These are phyloP conservation scores for Sebastes iracundus DNA, from an alignment of 2,797 vertebrate species.

Conservation along the genomic window DNA sequence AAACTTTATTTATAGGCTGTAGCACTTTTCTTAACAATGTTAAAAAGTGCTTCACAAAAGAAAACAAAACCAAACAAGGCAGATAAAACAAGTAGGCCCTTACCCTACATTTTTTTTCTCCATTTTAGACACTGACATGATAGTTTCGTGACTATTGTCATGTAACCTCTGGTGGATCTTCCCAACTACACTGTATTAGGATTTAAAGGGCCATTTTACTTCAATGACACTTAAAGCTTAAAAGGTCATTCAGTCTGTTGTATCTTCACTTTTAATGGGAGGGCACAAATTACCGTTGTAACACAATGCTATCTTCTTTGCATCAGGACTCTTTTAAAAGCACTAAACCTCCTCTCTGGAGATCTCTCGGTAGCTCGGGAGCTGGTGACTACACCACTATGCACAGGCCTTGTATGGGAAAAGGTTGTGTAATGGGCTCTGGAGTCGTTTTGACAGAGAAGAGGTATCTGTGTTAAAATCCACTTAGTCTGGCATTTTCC, in stretches of 20 bases:
- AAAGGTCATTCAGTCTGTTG: constrained; percentile 20
- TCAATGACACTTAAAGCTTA: neutral
- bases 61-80: neutral
- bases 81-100: neutral
- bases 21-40: too few relatives aligned
- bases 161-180: constrained; percentile 15
- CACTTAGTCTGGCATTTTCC: neutral
- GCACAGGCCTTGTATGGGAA: constrained; percentile 48
- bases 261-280: constrained; percentile 41
- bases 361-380: neutral
- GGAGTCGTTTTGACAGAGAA: constrained; percentile 14
- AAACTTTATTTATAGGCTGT: too few relatives aligned
- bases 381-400: neutral
- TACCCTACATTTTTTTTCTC: neutral
- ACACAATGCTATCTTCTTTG: constrained; percentile 43
- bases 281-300: constrained; percentile 49
- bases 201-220: constrained; percentile 14
- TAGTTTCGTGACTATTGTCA: neutral
- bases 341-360: constrained; percentile 25
- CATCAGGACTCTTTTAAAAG: constrained; percentile 52
- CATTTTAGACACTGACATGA: constrained; percentile 14
- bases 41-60: too few relatives aligned
- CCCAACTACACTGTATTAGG: constrained; percentile 9
- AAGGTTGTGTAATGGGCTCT: constrained; percentile 6
- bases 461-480: constrained; percentile 8